These are phyloP conservation scores for Lasioglossum morio DNA, from an alignment of 2,888 invertebrate genomes.

Conservation along the genomic window DNA sequence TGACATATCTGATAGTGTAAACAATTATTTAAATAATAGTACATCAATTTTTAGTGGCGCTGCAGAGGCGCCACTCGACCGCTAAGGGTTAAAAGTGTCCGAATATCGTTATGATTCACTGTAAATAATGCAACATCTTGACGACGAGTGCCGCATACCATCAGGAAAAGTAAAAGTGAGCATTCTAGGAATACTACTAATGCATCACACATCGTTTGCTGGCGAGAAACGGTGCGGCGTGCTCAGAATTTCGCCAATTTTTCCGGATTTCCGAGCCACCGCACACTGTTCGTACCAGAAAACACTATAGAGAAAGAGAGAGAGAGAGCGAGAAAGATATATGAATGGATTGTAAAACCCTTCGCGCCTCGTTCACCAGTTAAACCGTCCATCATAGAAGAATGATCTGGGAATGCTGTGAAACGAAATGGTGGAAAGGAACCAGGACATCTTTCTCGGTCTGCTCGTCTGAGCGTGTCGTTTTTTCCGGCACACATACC, in stretches of 20 bases:
- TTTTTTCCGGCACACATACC: slow-evolving; percentile 58
- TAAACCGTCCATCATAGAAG: slow-evolving; percentile 9
- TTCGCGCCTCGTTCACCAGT: neutral
- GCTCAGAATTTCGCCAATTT: neutral
- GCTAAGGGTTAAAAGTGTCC: no score
- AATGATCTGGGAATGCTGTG: neutral
- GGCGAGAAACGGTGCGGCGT: neutral
- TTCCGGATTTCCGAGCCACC: neutral
- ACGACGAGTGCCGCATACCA: neutral
- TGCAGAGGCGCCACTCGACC: no score
- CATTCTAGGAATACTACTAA: neutral
- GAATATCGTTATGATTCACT: no score
- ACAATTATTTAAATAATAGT: no score
- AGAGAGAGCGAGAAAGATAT: neutral
- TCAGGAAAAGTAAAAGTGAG: slow-evolving; percentile 1
- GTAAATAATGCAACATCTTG: neutral
- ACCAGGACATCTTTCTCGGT: slow-evolving; percentile 59
- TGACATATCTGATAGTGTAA: no score
- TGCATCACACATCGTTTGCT: neutral
- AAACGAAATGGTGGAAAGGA: slow-evolving; percentile 41
- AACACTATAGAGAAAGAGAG: neutral
- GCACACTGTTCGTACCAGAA: neutral
- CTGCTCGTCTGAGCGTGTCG: slow-evolving; percentile 38
- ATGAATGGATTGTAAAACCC: neutral
- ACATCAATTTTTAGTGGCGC: no score